A percentile compares a stretch with the other conserved stretches of the same genome.
These are phyloP conservation scores for Etheostoma nigrum DNA, from an alignment of 2,797 vertebrate species.

Conservation along the genomic window DNA sequence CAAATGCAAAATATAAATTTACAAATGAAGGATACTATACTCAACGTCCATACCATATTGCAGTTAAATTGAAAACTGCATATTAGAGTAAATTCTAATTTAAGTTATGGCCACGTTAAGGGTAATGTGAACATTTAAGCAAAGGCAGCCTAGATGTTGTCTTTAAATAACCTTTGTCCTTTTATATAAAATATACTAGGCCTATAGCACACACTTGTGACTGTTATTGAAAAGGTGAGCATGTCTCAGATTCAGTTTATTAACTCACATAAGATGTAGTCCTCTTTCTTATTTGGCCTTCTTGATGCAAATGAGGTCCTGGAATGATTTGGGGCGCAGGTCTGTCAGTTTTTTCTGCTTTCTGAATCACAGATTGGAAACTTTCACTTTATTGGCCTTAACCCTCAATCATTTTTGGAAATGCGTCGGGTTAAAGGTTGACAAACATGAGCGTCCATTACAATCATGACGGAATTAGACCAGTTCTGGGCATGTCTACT, in stretches of 20 bases:
- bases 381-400: conserved; percentile 57
- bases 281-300: conserved; percentile 7
- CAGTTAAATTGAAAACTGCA: conserved; percentile 14
- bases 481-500: conserved; percentile 62
- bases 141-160: not conserved
- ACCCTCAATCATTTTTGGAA: conserved; percentile 64
- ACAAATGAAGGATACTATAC: not conserved
- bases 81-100: conserved; percentile 26
- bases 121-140: conserved; percentile 7
- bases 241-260: not conserved
- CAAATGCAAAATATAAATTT: not conserved
- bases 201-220: conserved; percentile 6
- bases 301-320: conserved; percentile 12
- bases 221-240: conserved; percentile 12
- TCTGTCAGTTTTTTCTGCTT: conserved; percentile 29
- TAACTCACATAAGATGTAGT: not conserved
- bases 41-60: not conserved
- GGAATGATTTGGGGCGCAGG: conserved; percentile 15
- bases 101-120: conserved; percentile 19
- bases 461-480: conserved; percentile 66
- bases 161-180: conserved; percentile 1
- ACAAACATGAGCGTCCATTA: conserved; percentile 71
- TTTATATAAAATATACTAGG: conserved; percentile 6
- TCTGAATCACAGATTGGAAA: conserved; percentile 61
- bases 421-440: conserved; percentile 75